These are phyloP conservation scores for Petromus typicus DNA, from an alignment of 2,113 vertebrate species.

Conservation along the genomic window DNA sequence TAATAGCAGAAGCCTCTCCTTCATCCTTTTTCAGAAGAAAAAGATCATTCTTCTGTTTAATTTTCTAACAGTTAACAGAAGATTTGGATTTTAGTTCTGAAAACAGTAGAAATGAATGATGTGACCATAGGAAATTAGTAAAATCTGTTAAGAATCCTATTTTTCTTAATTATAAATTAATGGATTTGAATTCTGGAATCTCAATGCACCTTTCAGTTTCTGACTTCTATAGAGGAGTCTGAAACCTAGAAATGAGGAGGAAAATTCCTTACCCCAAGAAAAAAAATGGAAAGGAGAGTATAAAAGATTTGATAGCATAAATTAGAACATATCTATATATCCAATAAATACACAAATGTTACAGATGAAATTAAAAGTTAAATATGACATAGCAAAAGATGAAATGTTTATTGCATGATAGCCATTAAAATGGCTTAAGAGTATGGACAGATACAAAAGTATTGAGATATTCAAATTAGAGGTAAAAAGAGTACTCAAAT, in stretches of 20 bases:
- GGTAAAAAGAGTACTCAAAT: background rate
- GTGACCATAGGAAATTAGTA: background rate
- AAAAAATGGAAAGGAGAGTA: background rate
- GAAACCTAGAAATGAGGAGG: background rate
- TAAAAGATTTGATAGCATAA: background rate
- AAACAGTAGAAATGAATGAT: background rate
- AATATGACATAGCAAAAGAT: background rate
- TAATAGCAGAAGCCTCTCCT: background rate
- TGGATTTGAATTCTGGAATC: background rate
- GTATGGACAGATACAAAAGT: constrained; percentile 2
- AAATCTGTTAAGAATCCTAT: background rate
- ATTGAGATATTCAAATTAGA: background rate
- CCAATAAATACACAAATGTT: background rate
- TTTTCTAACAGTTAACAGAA: constrained; percentile 20
- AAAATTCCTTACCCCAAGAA: background rate
- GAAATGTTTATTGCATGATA: background rate
- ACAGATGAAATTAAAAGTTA: constrained; percentile 14
- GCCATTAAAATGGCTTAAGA: constrained; percentile 4
- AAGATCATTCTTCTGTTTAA: background rate
- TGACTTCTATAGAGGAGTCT: background rate
- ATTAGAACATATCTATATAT: background rate
- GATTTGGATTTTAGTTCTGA: background rate
- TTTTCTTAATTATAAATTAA: constrained; percentile 7
- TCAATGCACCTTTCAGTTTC: background rate
- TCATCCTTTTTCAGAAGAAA: background rate